phyloP scores from a whole-genome alignment of 2,888 invertebrate species.

The Scaeva pyrastri region DNA sequence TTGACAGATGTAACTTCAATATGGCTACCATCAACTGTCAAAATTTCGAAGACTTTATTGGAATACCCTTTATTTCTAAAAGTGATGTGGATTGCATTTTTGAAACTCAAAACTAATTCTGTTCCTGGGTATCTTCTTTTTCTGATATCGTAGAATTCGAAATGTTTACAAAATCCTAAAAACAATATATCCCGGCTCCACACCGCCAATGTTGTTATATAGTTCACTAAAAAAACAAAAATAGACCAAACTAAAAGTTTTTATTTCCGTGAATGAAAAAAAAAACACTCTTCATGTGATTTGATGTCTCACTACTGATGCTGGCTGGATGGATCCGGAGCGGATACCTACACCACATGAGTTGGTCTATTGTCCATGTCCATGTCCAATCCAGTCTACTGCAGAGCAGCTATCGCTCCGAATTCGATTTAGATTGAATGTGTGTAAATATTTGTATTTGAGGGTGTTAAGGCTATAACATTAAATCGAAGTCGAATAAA shows the following conservation, averaged over 20 bases:
- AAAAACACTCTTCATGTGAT: conserved; percentile 2
- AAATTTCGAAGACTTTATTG: too few species aligned
- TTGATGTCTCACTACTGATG: not conserved
- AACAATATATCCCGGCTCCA: conserved; percentile 53
- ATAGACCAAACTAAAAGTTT: conserved; percentile 27
- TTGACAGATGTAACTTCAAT: too few species aligned
- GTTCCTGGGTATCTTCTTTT: not conserved
- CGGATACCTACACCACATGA: not conserved
- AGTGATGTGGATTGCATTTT: too few species aligned
- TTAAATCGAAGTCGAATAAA: conserved; percentile 67
- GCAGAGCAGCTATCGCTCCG: conserved; percentile 30
- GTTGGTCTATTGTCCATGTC: conserved; percentile 51
- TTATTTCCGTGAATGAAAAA: conserved; percentile 6
- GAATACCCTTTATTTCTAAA: too few species aligned
- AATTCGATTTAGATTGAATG: conserved; percentile 51
- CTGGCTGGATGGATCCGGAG: too few species aligned
- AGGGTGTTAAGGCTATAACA: conserved; percentile 69
- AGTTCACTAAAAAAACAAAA: conserved; percentile 45
- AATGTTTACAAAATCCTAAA: conserved; percentile 63
- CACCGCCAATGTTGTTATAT: conserved; percentile 50
- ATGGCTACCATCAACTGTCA: too few species aligned
- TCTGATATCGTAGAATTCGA: conserved; percentile 5
- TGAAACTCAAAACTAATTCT: too few species aligned
- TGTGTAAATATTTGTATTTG: conserved; percentile 67
- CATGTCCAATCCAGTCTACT: too few species aligned